These are phyloP conservation scores for Calonectris borealis DNA, from an alignment of 2,113 vertebrate genomes.

Conservation along the genomic window DNA sequence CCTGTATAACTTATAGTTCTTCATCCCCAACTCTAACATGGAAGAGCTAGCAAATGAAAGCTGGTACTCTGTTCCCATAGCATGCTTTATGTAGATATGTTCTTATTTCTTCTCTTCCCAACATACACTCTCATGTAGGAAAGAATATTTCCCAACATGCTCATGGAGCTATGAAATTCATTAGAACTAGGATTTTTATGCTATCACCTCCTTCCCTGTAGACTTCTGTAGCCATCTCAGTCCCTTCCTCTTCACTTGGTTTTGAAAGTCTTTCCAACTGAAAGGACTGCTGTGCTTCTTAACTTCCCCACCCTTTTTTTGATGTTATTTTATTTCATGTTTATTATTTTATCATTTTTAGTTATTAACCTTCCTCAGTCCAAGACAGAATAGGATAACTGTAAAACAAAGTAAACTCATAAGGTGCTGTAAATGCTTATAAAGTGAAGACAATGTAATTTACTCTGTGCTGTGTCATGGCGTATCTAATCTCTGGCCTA, in stretches of 20 bases:
- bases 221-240: neutral
- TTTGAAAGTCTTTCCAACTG: neutral
- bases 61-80: neutral
- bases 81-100: neutral
- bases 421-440: neutral
- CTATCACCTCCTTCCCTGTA: neutral
- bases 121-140: neutral
- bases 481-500: neutral
- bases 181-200: neutral
- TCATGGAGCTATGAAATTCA: neutral
- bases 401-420: neutral
- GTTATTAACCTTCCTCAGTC: neutral
- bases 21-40: neutral
- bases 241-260: neutral
- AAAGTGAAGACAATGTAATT: neutral
- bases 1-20: neutral
- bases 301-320: neutral
- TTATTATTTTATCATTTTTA: neutral
- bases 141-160: neutral
- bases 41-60: neutral
- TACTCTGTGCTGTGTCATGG: neutral
- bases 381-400: neutral
- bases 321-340: neutral
- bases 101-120: neutral
- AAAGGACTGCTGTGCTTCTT: neutral